Base-by-base conservation (phyloP, 2,113 vertebrate genomes). In the Cryptomyrus ogoouensis region DNA sequence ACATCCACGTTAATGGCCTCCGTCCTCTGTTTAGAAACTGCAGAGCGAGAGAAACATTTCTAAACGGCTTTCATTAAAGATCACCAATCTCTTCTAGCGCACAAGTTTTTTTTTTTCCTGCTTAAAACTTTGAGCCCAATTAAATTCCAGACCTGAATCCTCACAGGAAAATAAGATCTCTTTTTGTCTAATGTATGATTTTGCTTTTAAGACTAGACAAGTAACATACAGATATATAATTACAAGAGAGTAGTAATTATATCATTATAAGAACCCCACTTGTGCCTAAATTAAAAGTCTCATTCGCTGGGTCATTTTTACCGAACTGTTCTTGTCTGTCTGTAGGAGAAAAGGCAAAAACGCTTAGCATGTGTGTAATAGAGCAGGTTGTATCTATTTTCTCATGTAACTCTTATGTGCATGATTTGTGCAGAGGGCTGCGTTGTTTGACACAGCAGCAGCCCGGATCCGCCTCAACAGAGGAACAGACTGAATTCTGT, bases 211-310 rank as follows among this genome's bases (percentile, higher is more conserved):
- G 39, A 50, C 19, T n/a, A 47, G 74, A 44, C 47, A 89, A 47
- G n/a, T 83, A 80, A 42, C 35, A 80, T 80, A 42, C 74, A 80
- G 31, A 80, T 80, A 42, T 35, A 56, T 89, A 49, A 89, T 89
- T 89, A 83, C 35, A 35, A 24, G n/a, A 42, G 77, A 83, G 46
- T 49, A 83, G 77, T 44, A 89, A 83, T 89, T 89, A 42, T 70
- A 62, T 27, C 74, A 53, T 83, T 83, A 56, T 80, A 83, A 53
- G 31, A 44, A 35, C 21, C 27, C 47, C 50, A 56, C 27, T 46
- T 53, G 31, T 84, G 49, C n/a, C 46, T 83, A 35, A 85, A 90
- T 89, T 89, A 90, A 44, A 84, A 56, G 90, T 44, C 90, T 86
- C 46, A 42, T 74, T 15, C 7, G 4, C 44, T 46, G n/a, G 80